Percentiles rank a stretch among this genome's conserved stretches.
These are phyloP conservation scores for Cyanoramphus novaezelandiae DNA, from an alignment of 2,113 vertebrate genomes.

Conservation along the genomic window DNA sequence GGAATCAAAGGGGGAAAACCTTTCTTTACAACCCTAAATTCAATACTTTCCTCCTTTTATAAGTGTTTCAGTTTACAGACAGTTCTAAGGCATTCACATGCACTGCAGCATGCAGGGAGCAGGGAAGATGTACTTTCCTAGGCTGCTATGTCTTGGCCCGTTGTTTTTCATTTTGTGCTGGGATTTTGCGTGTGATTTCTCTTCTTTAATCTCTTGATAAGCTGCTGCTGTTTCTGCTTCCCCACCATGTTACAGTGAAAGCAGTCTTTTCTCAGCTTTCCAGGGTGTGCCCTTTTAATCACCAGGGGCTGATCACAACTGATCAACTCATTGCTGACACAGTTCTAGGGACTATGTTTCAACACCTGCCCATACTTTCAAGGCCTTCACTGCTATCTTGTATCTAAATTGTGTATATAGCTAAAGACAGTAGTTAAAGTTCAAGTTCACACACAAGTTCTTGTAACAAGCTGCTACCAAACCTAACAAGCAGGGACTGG, in stretches of 20 bases:
- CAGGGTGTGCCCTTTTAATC: background rate
- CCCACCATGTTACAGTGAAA: background rate
- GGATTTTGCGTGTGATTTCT: rapidly evolving
- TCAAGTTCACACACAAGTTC: background rate
- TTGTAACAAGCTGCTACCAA: background rate
- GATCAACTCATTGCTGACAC: background rate
- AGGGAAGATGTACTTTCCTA: background rate
- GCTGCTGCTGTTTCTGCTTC: background rate
- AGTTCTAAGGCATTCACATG: background rate
- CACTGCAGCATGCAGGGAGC: rapidly evolving
- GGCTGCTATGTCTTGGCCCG: background rate
- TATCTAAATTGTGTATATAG: background rate
- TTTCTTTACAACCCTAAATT: background rate
- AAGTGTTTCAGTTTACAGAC: background rate
- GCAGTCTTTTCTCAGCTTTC: background rate
- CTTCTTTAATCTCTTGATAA: background rate
- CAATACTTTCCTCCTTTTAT: background rate
- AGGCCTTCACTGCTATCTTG: background rate
- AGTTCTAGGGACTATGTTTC: background rate
- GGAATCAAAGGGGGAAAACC: background rate
- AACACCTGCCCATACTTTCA: background rate
- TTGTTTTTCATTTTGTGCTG: background rate
- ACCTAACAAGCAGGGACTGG: background rate
- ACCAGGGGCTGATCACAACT: background rate
- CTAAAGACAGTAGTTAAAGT: background rate